Evolutionary conservation across 2,888 invertebrate species (phyloP).

Genomic region (Mesoligia furuncula): DNA sequence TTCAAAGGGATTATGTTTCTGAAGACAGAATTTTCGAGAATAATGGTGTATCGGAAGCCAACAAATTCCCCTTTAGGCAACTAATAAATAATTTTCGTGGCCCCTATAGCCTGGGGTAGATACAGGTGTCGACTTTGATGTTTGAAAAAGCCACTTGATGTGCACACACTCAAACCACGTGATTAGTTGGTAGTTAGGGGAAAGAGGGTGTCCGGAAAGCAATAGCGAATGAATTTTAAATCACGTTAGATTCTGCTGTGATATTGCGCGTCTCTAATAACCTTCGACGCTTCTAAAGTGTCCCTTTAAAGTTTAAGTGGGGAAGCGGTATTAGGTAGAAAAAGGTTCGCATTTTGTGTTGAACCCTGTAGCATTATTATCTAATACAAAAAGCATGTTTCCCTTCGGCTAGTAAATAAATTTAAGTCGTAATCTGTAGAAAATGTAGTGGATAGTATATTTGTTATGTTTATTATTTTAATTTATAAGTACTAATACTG

Average conservation of each 20-base stretch:
- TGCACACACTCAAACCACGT: constrained; percentile 80
- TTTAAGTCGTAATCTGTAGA: too few species aligned
- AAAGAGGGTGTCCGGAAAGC: constrained; percentile 54
- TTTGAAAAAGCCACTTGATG: constrained; percentile 84
- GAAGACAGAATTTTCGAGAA: constrained; percentile 55
- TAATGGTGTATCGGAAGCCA: constrained; percentile 68
- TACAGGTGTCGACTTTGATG: constrained; percentile 81
- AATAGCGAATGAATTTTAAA: constrained; percentile 77
- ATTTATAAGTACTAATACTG: too few species aligned
- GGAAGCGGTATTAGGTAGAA: constrained; percentile 2
- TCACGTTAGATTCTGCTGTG: constrained; percentile 68
- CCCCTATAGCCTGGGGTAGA: constrained; percentile 67
- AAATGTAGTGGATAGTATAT: too few species aligned
- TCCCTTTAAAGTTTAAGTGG: constrained; percentile 39
- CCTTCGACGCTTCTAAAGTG: constrained; percentile 45
- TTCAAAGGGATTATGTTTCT: constrained; percentile 70
- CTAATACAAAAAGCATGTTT: too few species aligned
- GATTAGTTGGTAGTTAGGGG: constrained; percentile 83
- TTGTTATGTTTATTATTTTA: too few species aligned
- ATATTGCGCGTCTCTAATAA: constrained; percentile 35
- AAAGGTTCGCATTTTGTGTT: not conserved
- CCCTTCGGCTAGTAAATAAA: too few species aligned
- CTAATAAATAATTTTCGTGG: constrained; percentile 83
- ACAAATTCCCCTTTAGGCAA: constrained; percentile 75
- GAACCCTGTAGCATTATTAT: constrained; percentile 8